Conservation (phyloP, 2,113 vertebrate genomes). For the Balaeniceps rex region DNA sequence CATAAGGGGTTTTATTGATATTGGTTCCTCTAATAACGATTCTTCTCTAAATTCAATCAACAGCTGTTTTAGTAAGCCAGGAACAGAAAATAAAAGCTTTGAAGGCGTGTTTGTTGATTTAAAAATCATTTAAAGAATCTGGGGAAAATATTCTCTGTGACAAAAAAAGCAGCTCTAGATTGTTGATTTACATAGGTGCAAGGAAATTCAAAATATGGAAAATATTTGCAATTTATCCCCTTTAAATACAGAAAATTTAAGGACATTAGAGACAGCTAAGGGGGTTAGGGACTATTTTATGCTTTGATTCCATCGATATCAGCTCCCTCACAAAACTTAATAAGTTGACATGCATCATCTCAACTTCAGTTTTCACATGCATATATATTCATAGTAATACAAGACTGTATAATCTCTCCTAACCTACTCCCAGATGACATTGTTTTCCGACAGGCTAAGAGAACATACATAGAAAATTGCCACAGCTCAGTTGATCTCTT, state of each 20-base stretch:
- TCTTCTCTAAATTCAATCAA: background rate
- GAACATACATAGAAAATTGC: background rate
- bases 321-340: background rate
- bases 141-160: background rate
- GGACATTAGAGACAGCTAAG: background rate
- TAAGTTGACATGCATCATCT: background rate
- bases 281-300: background rate
- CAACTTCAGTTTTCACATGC: background rate
- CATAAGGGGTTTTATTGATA: background rate
- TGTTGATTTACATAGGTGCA: background rate
- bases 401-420: background rate
- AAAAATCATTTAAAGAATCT: background rate
- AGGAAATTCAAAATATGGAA: background rate
- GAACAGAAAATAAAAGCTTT: conserved; percentile 2
- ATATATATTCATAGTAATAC: background rate
- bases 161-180: background rate
- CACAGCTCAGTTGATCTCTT: background rate
- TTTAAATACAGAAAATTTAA: background rate
- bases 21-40: background rate
- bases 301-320: background rate
- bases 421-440: background rate
- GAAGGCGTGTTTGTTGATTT: background rate
- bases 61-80: background rate
- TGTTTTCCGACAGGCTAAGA: background rate
- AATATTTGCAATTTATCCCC: background rate